Evolutionary conservation across 1,140 invertebrate species (phyloP), one percentile per base, ranked within the genome.

Genomic region (Armadillidium nasatum): DNA sequence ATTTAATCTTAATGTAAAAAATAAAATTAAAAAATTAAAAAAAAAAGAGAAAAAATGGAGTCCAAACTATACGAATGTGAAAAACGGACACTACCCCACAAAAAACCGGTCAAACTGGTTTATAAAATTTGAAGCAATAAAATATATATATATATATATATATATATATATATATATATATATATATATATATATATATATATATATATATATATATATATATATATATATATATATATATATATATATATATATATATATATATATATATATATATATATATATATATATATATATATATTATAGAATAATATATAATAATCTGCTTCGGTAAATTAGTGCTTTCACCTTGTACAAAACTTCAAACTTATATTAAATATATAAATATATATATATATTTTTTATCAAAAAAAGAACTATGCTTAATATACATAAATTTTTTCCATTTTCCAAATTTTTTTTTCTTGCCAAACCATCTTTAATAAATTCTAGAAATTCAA

Each of bases 161-260:
- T 60, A 60, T 60, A 60, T 60, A 60, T 60, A 60, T 60, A 60
- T 60, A 60, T 60, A 60, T 60, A 60, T 60, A 60, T 60, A 60
- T 19, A 60, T 50, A 60, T 60, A 60, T 60, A 60, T 60, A 60
- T 60, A 60, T 50, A 60, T 60, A 60, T 15, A 60, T 19, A 19
- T 60, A 60, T 60, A 19, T 60, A 19, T 15, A 60, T 15, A 60
- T 60, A 15, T 60, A 60, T 15, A 60, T 60, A 60, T 19, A 3
- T 60, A 15, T 13, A 10, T 15, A 13, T 15, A 19, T 15, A 60
- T 60, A 60, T 60, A 60, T 60, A 50, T 60, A 60, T 60, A 60
- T 60, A 60, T 60, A 60, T 60, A 60, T 60, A 50, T 50, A 50
- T 50, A 50, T 50, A 50, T 50, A 50, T 50, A 50, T 50, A 50